Evolutionary conservation across 53 echinoderm and acorn worm genomes (phyloP).

Genomic region (Echinometra lucunter): DNA sequence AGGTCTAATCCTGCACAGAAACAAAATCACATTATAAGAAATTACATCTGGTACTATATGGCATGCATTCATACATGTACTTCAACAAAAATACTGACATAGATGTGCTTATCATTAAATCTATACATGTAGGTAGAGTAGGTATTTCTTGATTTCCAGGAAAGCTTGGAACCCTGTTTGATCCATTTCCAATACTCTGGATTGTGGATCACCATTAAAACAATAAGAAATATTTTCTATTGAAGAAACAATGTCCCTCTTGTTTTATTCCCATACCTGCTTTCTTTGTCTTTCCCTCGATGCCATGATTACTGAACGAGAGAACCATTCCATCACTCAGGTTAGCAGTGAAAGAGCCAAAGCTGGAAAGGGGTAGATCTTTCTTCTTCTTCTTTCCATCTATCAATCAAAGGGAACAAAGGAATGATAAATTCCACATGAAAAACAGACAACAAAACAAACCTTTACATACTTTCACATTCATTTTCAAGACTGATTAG

Average conservation of each 20-base stretch:
- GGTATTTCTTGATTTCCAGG: no score
- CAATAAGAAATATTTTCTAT: neutral
- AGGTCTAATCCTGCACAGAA: neutral
- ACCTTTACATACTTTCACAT: neutral
- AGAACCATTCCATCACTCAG: constrained; percentile 96
- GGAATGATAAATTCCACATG: neutral
- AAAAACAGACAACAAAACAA: neutral
- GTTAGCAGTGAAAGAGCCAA: constrained; percentile 91
- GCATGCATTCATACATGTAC: neutral
- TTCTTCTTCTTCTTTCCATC: constrained; percentile 68
- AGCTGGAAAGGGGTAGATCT: constrained; percentile 81
- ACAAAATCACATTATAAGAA: neutral
- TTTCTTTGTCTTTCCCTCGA: constrained; percentile 71
- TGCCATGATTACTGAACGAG: constrained; percentile 92
- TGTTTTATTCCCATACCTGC: constrained; percentile 65
- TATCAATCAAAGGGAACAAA: neutral
- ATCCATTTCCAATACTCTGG: neutral
- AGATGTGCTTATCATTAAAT: no score
- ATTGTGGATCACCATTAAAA: neutral
- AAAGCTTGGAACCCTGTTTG: neutral
- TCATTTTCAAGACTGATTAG: no score
- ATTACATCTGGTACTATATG: neutral
- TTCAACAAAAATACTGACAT: no score
- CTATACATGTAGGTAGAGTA: no score
- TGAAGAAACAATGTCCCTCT: neutral